Base-by-base conservation (phyloP, 2,797 vertebrate species). In the Macropodus opercularis region DNA sequence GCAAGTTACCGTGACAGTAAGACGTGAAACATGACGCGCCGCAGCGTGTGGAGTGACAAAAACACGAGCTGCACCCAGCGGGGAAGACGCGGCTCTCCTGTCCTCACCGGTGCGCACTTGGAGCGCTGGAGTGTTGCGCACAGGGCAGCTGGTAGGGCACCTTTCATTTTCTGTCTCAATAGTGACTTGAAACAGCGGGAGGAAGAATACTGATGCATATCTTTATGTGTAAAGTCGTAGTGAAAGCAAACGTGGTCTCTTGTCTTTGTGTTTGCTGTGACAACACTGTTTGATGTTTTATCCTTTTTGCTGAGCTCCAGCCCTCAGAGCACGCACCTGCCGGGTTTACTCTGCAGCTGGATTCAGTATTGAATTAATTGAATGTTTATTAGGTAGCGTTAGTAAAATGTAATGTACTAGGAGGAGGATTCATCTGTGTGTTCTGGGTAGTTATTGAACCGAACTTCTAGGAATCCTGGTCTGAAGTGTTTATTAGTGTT, bases 201-300 rank as follows among this genome's bases (percentile, higher is more conserved):
- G 2, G n/a, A 41, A 9, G 8, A 49, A 17, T 22, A 18, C 14
- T 11, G 24, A 23, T 63, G 24, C 31, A 8, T 18, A 3, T 50
- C 10, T 55, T 32, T 35, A 24, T 61, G 39, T 13, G 56, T 11
- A 11, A 53, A 27, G 63, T 36, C 56, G 59, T 27, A 27, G 31
- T 69, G 49, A 64, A 67, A 53, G 63, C 71, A 60, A 21, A 22
- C 7, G 24, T 11, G 50, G 7, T 12, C 56, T 69, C 46, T 72
- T 72, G 70, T 79, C 66, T 58, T 39, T 1, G 0, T 87, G 77
- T 87, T 80, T 85, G 81, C 74, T 79, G 39, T 61, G 76, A 60
- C 72, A 78, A 83, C 81, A 82, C 56, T 48, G 67, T 82, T 73
- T 73, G 80, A 75, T 85, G 68, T 83, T 66, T 69, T 74, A 59